A percentile compares a stretch with the other conserved stretches of the same genome.
Conservation (phyloP, 2,888 invertebrate species). For the Stenotaenia linearis region DNA sequence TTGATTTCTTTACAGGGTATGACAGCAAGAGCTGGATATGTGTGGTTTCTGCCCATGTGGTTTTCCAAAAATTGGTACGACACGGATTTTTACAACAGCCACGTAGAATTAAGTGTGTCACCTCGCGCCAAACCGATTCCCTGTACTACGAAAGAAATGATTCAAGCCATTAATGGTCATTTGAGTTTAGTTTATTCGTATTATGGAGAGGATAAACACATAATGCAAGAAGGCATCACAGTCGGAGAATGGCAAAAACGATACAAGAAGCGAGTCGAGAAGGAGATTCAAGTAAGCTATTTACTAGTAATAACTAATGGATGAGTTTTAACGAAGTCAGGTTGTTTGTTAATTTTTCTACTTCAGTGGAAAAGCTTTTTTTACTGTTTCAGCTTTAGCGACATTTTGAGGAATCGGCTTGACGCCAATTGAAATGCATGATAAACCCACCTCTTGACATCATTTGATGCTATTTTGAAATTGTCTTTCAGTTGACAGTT, state of each 20-base stretch:
- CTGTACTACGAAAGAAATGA: constrained; percentile 60
- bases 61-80: constrained; percentile 55
- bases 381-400: not conserved
- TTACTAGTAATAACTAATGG: not conserved
- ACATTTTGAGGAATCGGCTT: not conserved
- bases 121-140: constrained; percentile 40
- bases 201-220: constrained; percentile 56
- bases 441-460: not conserved
- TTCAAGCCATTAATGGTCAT: constrained; percentile 65
- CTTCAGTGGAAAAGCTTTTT: not conserved
- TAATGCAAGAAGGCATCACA: constrained; percentile 60
- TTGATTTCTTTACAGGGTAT: constrained; percentile 45
- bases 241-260: constrained; percentile 58
- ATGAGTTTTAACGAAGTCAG: not conserved
- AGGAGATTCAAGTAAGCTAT: constrained; percentile 31
- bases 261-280: constrained; percentile 45
- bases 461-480: not conserved
- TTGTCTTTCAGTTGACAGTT: not conserved
- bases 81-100: constrained; percentile 50
- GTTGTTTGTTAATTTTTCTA: not conserved
- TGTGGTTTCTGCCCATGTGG: constrained; percentile 81
- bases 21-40: constrained; percentile 59
- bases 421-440: not conserved
- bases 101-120: constrained; percentile 12
- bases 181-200: constrained; percentile 64